A percentile compares a stretch with the other conserved stretches of the same genome.
Evolutionary conservation across 2,888 invertebrate genomes (phyloP).

Genomic region (Gibbula magus): DNA sequence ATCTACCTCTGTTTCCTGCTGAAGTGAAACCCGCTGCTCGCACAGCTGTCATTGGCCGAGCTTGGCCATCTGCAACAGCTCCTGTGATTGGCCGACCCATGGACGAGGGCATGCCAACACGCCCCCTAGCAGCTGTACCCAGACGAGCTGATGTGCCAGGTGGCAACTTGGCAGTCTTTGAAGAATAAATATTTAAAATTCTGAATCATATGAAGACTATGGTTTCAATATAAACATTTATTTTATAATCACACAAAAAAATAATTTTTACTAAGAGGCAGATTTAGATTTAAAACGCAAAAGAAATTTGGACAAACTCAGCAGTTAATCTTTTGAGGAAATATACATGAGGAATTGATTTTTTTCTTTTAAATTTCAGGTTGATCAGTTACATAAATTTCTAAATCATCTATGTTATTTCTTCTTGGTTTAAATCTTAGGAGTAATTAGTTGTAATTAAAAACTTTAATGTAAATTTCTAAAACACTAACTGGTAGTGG

Average conservation of each 20-base stretch:
- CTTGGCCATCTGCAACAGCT: conserved; percentile 69
- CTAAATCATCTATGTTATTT: no score
- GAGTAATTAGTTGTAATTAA: no score
- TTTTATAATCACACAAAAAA: not conserved
- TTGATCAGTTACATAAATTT: no score
- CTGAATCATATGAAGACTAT: not conserved
- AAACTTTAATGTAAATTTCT: no score
- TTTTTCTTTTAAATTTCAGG: no score
- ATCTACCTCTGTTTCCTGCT: conserved; percentile 77
- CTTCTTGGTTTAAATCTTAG: no score
- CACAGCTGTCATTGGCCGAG: conserved; percentile 96
- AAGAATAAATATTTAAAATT: not conserved
- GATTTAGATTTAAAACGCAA: no score
- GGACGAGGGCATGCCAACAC: conserved; percentile 67
- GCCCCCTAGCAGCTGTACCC: conserved; percentile 58
- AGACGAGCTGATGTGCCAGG: conserved; percentile 34
- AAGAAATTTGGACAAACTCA: no score
- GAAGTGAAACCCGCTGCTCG: conserved; percentile 97
- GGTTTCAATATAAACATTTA: not conserved
- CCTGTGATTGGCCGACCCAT: conserved; percentile 71
- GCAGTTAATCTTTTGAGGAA: no score
- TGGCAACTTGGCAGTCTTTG: conserved; percentile 28
- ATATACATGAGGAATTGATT: no score
- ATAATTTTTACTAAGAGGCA: no score
- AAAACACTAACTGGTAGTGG: conserved; percentile 81